Evolutionary conservation across 2,797 vertebrate genomes (phyloP).

Genomic region (Tadarida brasiliensis): DNA sequence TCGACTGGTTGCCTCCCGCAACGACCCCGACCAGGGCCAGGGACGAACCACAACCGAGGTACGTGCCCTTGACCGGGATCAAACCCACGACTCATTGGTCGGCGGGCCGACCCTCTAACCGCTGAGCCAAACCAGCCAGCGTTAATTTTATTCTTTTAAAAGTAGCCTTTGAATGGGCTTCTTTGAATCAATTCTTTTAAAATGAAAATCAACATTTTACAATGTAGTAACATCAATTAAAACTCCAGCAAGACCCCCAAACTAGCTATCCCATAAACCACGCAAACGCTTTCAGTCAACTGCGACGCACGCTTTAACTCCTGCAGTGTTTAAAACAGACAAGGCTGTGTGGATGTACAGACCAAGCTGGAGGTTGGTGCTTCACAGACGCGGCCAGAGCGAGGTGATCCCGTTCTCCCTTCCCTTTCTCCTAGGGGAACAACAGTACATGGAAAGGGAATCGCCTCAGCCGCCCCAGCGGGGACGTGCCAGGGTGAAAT

Average conservation of each 20-base stretch:
- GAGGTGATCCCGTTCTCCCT: not conserved
- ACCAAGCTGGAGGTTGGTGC: not conserved
- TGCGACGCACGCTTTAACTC: not conserved
- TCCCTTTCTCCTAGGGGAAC: not conserved
- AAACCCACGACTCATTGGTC: no score
- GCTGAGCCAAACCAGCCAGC: no score
- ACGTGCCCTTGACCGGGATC: no score
- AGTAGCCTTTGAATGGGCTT: not conserved
- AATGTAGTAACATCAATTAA: not conserved
- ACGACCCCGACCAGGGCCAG: no score
- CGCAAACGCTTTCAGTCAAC: not conserved
- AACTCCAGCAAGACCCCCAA: not conserved
- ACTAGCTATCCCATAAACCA: not conserved
- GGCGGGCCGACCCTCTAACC: no score
- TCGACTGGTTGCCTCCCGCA: no score
- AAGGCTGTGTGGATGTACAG: not conserved
- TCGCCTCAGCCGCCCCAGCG: not conserved
- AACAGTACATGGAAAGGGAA: not conserved
- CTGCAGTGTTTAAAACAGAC: not conserved
- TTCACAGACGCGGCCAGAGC: not conserved
- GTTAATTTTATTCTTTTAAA: not conserved
- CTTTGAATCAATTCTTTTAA: slow-evolving; percentile 8
- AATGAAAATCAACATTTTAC: not conserved
- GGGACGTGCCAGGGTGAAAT: not conserved
- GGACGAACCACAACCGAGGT: no score